Evolutionary conservation across 92 coral and sea anemone genomes (phyloP).

Genomic region (Zoanthus solanderi): DNA sequence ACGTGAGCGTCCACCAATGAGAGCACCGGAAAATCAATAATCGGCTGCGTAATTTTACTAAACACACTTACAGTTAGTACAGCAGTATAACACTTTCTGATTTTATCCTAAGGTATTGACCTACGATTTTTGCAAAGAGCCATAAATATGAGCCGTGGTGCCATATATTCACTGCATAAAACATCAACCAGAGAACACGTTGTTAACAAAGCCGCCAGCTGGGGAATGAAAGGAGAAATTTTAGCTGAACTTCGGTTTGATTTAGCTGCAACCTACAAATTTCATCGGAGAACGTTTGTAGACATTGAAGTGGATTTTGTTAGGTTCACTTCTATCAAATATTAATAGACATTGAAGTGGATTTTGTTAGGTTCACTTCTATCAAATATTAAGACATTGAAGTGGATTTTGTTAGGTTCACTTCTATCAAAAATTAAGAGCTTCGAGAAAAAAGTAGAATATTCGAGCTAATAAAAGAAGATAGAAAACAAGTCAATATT

Average conservation of each 20-base stretch:
- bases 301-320: constrained; percentile 97
- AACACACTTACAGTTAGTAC: no score
- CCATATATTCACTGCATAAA: constrained; percentile 97
- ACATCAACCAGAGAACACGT: constrained; percentile 91
- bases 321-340: constrained; percentile 61
- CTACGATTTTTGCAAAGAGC: constrained; percentile 85
- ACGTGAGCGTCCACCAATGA: no score
- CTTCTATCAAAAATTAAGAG: constrained; percentile 18
- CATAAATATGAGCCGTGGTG: constrained; percentile 69
- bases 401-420: constrained; percentile 90
- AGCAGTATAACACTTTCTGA: background rate
- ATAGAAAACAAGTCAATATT: no score
- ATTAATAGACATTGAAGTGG: constrained; percentile 56
- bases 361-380: constrained; percentile 81
- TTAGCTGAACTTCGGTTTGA: constrained; percentile 93
- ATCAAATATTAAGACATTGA: background rate
- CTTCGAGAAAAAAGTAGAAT: background rate
- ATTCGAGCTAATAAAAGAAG: background rate
- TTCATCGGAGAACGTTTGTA: constrained; percentile 87
- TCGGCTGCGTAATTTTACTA: no score
- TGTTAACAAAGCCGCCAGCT: constrained; percentile 73
- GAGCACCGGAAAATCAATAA: no score
- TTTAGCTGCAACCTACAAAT: constrained; percentile 86
- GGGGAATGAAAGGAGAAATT: constrained; percentile 89
- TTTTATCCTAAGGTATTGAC: constrained; percentile 82